These are phyloP conservation scores for Linnaemya tessellans DNA, from an alignment of 2,888 invertebrate species.

Conservation along the genomic window DNA sequence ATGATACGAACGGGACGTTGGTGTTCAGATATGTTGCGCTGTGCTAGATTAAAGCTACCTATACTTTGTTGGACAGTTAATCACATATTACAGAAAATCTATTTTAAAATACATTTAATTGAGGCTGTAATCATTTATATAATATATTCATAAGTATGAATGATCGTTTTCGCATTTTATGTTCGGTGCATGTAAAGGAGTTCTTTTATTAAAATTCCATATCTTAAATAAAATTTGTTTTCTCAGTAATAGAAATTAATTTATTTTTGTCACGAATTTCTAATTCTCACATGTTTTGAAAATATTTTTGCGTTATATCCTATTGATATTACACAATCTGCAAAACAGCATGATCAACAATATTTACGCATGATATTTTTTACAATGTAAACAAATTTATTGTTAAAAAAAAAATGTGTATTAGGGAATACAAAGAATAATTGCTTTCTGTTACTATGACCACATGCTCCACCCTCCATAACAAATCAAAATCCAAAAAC, in stretches of 20 bases:
- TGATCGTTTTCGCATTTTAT: too few species aligned
- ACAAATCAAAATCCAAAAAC: neutral
- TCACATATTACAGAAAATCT: too few species aligned
- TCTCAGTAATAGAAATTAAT: neutral
- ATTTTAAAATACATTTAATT: too few species aligned
- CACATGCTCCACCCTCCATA: neutral
- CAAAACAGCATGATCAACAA: neutral
- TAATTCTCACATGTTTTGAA: neutral
- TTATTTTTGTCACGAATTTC: neutral
- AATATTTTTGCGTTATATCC: neutral
- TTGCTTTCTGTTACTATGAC: constrained; percentile 1
- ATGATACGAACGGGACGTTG: too few species aligned
- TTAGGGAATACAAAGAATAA: neutral
- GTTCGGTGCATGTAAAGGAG: too few species aligned
- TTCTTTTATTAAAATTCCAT: too few species aligned
- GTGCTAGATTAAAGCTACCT: too few species aligned
- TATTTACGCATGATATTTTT: constrained; percentile 35
- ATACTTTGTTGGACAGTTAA: too few species aligned
- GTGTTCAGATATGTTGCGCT: too few species aligned
- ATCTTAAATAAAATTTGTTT: neutral
- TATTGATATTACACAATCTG: constrained; percentile 2
- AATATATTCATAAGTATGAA: neutral
- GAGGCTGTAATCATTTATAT: too few species aligned
- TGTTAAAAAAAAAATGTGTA: constrained; percentile 1
- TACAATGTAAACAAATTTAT: constrained; percentile 37